Evolutionary conservation across 1,140 invertebrate genomes (phyloP).

Genomic region (Elymnias hypermnestra): DNA sequence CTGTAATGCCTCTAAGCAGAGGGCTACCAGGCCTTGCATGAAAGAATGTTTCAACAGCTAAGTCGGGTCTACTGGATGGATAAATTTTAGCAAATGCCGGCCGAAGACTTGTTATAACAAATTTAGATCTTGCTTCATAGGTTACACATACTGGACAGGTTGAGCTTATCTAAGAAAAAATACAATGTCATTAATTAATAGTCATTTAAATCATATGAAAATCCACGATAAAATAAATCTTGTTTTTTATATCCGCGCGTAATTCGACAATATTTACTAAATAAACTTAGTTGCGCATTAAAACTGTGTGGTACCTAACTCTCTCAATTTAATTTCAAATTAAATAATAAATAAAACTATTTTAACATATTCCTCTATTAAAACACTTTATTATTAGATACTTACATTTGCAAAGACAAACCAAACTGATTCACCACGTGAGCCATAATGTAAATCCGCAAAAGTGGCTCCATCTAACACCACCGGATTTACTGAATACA

Average conservation of each 20-base stretch:
- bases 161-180: slow-evolving; percentile 66
- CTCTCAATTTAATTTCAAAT: no score
- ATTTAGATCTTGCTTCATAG: slow-evolving; percentile 76
- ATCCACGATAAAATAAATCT: no score
- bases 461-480: slow-evolving; percentile 71
- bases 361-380: background rate
- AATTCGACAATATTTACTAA: no score
- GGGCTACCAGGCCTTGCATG: slow-evolving; percentile 76
- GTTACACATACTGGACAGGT: slow-evolving; percentile 78
- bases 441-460: slow-evolving; percentile 77
- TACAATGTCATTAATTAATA: slow-evolving; percentile 6
- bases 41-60: slow-evolving; percentile 79
- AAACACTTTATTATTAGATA: slow-evolving; percentile 14
- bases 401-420: slow-evolving; percentile 80
- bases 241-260: no score
- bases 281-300: no score
- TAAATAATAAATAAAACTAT: no score
- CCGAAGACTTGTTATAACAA: slow-evolving; percentile 76
- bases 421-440: slow-evolving; percentile 78
- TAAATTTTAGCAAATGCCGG: slow-evolving; percentile 79
- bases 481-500: slow-evolving; percentile 71
- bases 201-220: no score
- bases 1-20: slow-evolving; percentile 76
- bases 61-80: slow-evolving; percentile 77
- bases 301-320: no score